phyloP scores from a whole-genome alignment of 23 tunicate genomes.

The Styela clava region DNA sequence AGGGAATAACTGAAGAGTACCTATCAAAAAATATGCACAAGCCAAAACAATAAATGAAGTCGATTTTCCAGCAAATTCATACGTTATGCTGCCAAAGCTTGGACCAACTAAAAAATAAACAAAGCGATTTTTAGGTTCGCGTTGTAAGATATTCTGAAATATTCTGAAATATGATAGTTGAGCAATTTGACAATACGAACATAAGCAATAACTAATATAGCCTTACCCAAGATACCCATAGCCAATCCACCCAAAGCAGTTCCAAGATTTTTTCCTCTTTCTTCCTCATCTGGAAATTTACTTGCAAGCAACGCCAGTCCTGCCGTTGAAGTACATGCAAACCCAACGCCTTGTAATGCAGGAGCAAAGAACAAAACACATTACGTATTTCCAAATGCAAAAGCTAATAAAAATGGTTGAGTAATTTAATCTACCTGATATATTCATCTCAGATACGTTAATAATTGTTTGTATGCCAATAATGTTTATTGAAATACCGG shows the following conservation, averaged over 20 bases:
- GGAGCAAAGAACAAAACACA: constrained; percentile 56
- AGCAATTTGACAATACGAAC: too few species aligned
- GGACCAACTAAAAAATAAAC: too few species aligned
- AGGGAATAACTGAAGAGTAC: background rate
- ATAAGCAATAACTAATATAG: too few species aligned
- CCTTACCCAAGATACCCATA: constrained; percentile 86
- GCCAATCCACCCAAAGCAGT: constrained; percentile 87
- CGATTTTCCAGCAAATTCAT: constrained; percentile 15
- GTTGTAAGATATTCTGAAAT: too few species aligned
- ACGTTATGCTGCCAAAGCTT: constrained; percentile 3
- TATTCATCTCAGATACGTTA: too few species aligned
- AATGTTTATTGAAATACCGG: too few species aligned
- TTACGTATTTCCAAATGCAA: constrained; percentile 65
- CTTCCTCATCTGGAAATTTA: constrained; percentile 47
- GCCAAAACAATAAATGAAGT: constrained; percentile 18
- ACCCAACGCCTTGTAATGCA: constrained; percentile 79
- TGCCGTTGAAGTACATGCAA: constrained; percentile 75
- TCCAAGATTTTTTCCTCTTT: constrained; percentile 77
- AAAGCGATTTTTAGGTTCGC: too few species aligned
- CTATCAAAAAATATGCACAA: background rate
- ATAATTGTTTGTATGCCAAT: constrained; percentile 47
- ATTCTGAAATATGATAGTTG: too few species aligned
- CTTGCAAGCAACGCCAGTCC: constrained; percentile 78
- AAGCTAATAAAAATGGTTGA: too few species aligned
- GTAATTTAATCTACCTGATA: too few species aligned